phyloP scores from a whole-genome alignment of 2,113 vertebrate genomes.

The Brevimyrus niger region DNA sequence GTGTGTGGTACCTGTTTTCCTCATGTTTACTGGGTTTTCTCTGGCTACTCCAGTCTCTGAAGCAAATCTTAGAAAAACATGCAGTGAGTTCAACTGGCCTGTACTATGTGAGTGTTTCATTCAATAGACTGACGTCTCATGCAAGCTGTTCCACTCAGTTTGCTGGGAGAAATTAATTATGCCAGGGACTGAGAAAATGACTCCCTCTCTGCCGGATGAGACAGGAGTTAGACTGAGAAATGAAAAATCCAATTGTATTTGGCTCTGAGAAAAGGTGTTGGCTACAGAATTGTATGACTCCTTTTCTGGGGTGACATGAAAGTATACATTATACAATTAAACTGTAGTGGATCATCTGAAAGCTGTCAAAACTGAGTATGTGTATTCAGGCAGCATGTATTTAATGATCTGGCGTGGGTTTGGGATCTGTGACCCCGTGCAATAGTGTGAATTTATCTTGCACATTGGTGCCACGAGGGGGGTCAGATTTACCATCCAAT shows the following conservation, averaged over 20 bases:
- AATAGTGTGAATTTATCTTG: neutral
- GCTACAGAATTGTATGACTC: neutral
- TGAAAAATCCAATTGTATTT: neutral
- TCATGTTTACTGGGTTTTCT: neutral
- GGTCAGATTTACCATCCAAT: neutral
- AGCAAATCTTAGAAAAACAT: neutral
- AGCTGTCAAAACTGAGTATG: neutral
- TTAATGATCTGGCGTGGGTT: neutral
- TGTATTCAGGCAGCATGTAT: neutral
- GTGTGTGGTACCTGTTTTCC: neutral
- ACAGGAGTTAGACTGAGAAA: neutral
- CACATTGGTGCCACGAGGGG: neutral
- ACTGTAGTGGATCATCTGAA: neutral
- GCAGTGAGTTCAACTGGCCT: neutral
- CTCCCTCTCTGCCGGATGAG: neutral
- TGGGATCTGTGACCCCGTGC: neutral
- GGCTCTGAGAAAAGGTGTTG: neutral
- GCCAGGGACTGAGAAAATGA: neutral
- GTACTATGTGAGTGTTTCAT: neutral
- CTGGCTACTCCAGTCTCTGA: neutral
- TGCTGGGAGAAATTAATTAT: neutral
- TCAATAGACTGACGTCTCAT: neutral
- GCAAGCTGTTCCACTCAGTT: neutral
- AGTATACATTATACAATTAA: neutral
- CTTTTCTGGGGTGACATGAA: neutral